Percentiles rank a stretch among this genome's conserved stretches.
Conservation (phyloP, 2,888 invertebrate species). For the Belgica antarctica region DNA sequence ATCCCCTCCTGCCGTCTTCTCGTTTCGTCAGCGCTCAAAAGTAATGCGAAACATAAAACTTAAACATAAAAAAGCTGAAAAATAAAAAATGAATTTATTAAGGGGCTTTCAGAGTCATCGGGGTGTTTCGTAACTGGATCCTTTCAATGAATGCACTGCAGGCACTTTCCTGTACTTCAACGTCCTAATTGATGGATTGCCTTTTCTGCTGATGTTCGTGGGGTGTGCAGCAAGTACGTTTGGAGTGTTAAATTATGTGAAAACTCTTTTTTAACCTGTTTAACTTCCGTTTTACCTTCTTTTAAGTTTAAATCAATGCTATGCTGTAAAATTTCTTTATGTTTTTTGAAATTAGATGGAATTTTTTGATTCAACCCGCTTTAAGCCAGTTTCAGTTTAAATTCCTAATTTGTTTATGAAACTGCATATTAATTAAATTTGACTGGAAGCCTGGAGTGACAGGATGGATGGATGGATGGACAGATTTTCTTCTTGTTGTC, state of each 20-base stretch:
- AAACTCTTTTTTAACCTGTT: no score
- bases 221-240: neutral
- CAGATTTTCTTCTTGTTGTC: neutral
- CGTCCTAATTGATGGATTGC: constrained; percentile 32
- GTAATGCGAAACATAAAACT: neutral
- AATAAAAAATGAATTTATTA: constrained; percentile 40
- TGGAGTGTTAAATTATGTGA: no score
- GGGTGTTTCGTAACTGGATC: constrained; percentile 14
- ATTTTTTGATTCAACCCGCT: neutral
- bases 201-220: neutral
- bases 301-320: no score
- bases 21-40: neutral
- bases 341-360: no score
- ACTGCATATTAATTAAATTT: constrained; percentile 43
- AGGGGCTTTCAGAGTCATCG: neutral
- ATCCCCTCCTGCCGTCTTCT: neutral
- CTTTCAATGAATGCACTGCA: neutral
- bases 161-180: neutral
- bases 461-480: constrained; percentile 13
- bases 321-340: no score
- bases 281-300: no score
- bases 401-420: constrained; percentile 42
- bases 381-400: constrained; percentile 22
- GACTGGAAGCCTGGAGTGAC: constrained; percentile 4
- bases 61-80: constrained; percentile 15